These are phyloP conservation scores for Pyrocoelia pectoralis DNA, from an alignment of 2,888 invertebrate genomes.

Conservation along the genomic window DNA sequence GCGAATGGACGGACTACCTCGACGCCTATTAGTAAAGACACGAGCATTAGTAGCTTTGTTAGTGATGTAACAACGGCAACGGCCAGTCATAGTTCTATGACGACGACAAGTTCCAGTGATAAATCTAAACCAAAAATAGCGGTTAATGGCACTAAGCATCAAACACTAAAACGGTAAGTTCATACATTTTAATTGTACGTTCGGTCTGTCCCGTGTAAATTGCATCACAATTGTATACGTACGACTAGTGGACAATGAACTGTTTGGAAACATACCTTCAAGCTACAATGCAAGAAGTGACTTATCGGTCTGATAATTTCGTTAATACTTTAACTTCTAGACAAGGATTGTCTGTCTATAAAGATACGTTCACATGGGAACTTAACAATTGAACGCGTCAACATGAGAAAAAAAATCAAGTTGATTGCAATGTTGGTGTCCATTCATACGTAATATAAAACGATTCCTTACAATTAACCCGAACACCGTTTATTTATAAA, in stretches of 20 bases:
- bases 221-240: not conserved
- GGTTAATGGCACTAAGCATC: slow-evolving; percentile 75
- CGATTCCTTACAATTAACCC: not conserved
- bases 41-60: slow-evolving; percentile 75
- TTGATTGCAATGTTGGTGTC: not conserved
- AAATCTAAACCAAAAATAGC: slow-evolving; percentile 73
- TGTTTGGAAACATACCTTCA: too few relatives aligned
- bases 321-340: not conserved
- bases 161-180: slow-evolving; percentile 74
- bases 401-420: not conserved
- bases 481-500: not conserved
- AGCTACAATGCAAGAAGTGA: not conserved
- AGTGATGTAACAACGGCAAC: slow-evolving; percentile 70
- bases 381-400: too few relatives aligned
- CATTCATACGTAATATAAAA: not conserved
- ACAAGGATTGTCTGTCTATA: not conserved
- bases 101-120: slow-evolving; percentile 69
- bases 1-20: slow-evolving; percentile 49
- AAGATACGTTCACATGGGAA: not conserved
- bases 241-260: too few relatives aligned
- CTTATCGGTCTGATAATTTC: slow-evolving; percentile 1
- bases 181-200: not conserved
- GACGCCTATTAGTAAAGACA: slow-evolving; percentile 68
- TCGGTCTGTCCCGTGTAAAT: not conserved
- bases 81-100: slow-evolving; percentile 62